Evolutionary conservation across 2,113 vertebrate species (phyloP).

Genomic region (Anhinga anhinga): DNA sequence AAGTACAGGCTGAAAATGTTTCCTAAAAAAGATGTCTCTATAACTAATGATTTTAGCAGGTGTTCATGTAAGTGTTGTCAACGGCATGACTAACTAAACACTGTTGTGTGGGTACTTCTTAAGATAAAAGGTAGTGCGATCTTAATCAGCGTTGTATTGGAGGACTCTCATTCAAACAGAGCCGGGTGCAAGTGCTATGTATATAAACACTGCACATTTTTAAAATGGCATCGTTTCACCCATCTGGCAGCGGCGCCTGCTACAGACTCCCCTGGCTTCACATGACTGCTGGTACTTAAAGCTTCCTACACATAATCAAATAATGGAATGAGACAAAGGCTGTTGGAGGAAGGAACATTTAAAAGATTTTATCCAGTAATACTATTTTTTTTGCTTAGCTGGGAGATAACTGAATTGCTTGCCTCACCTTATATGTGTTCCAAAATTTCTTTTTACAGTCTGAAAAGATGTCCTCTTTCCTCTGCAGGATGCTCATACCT

Average conservation of each 20-base stretch:
- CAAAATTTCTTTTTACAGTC: conserved; percentile 89
- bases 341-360: not conserved
- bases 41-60: not conserved
- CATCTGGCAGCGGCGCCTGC: not conserved
- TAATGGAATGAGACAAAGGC: not conserved
- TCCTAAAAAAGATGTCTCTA: not conserved
- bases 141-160: not conserved
- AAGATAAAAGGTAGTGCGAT: not conserved
- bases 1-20: not conserved
- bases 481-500: conserved; percentile 89
- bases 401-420: not conserved
- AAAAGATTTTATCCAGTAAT: not conserved
- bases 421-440: conserved; percentile 88
- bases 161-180: not conserved
- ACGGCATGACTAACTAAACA: not conserved
- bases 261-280: not conserved
- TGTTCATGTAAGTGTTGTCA: not conserved
- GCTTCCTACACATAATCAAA: not conserved
- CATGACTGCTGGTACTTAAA: not conserved
- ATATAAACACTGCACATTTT: not conserved
- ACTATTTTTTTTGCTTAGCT: not conserved
- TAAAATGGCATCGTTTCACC: not conserved
- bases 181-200: not conserved
- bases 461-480: conserved; percentile 83
- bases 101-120: not conserved